Evolutionary conservation across 2,797 vertebrate species (phyloP), one percentile per base, ranked within the genome.

Genomic region (Lacerta bilineata): DNA sequence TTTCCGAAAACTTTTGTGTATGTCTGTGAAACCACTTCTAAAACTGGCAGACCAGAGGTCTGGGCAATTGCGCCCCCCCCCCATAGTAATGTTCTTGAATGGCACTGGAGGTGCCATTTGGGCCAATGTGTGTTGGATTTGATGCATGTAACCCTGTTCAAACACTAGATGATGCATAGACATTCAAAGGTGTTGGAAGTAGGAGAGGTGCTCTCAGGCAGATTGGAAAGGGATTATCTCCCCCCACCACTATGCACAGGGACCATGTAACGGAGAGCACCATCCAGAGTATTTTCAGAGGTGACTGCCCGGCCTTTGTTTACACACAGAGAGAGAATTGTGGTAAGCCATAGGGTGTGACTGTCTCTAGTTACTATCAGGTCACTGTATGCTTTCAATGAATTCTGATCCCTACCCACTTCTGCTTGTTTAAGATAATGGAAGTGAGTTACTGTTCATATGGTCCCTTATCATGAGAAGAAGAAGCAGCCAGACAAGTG

Each of bases 381-480:
- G 77, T 85, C 69, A 66, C 27, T 50, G 66, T 66, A 11, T 66
- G 41, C 23, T 76, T 81, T 25, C 68, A 90, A 23, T 89, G 79
- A 88, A 71, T 83, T 81, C 0, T 59, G 43, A 69, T 80, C 84
- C 43, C 33, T 82, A 27, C 78, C 72, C 78, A 82, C 74, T 85
- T 82, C 88, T 89, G 88, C 15, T 59, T 81, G 55, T 59, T 50
- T 76, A 69, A 82, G 84, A 89, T 89, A 89, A 64, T 81, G 79
- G 29, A 68, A 66, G 33, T 27, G 68, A 41, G 43, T 25, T 41
- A 29, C n/a, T 81, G 55, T 75, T 88, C 80, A 64, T 39, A 29
- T 50, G 39, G 27, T 33, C n/a, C 9, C 11, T 76, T 50, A 66
- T 75, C 59, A 76, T 75, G 25, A 82, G 72, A 68, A 41, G 59